Percentiles rank a stretch among this genome's conserved stretches.
These are phyloP conservation scores for Trichechus manatus DNA, from an alignment of 2,113 vertebrate species.

Conservation along the genomic window DNA sequence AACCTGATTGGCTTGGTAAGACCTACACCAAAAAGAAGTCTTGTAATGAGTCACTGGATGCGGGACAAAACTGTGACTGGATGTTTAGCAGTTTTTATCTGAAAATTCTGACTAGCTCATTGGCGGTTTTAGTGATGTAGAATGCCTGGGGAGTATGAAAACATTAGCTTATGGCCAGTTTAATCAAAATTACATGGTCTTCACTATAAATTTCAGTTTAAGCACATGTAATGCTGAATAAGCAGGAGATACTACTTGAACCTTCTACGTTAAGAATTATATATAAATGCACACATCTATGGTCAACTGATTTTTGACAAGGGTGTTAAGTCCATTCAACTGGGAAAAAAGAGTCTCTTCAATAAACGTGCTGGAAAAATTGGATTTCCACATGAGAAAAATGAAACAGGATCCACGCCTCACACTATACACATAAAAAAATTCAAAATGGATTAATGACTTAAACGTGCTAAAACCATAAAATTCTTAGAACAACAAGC, in stretches of 20 bases:
- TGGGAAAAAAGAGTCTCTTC: too few relatives aligned
- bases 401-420: too few relatives aligned
- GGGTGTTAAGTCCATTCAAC: too few relatives aligned
- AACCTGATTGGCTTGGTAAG: background rate
- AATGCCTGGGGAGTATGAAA: background rate
- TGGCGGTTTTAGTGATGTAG: background rate
- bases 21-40: background rate
- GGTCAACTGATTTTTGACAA: too few relatives aligned
- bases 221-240: background rate
- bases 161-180: background rate
- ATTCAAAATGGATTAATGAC: too few relatives aligned
- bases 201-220: background rate
- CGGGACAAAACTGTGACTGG: background rate
- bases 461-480: too few relatives aligned
- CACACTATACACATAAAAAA: too few relatives aligned
- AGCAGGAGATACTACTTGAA: background rate
- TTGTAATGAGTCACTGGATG: conserved; percentile 54
- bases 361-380: too few relatives aligned
- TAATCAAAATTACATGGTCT: background rate
- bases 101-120: background rate
- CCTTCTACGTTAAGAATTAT: background rate
- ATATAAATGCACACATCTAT: background rate
- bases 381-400: too few relatives aligned
- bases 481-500: too few relatives aligned
- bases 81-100: background rate